Evolutionary conservation across 1,140 invertebrate genomes (phyloP), one percentile per base, ranked within the genome.

Genomic region (Danaus melanippus): DNA sequence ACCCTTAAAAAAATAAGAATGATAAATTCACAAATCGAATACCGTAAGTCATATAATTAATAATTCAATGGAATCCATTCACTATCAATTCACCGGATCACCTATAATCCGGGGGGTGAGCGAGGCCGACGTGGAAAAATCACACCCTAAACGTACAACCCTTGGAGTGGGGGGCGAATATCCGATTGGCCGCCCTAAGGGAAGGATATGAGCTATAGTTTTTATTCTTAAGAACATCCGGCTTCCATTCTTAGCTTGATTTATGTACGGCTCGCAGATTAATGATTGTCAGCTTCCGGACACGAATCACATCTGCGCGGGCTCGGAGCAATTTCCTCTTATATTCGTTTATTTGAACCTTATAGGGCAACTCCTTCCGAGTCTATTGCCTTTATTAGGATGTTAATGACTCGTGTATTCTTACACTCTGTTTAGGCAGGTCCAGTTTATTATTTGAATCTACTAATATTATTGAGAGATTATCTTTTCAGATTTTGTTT

Each of bases 201-300:
- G 83, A 86, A 84, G 83, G 83, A 86, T 84, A 83, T 84, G 80
- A 84, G 81, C 83, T 86, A 86, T 86, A 86, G 78, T 81, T 81
- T 81, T 79, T 81, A 76, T 81, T 81, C 78, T 81, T 77, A 83
- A 86, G 83, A 84, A 84, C 80, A 84, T 84, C 83, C 83, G 75
- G 44, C 69, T 74, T 66, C 69, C 75, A 84, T 84, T 86, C 79
- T 84, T 69, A 75, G 72, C 75, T 76, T 86, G 83, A 86, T 86
- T 83, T 86, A 86, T 78, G 71, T 66, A 10, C 64, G 66, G 62
- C 59, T 66, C 57, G 50, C 59, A 67, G 71, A 74, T 71, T 62
- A 60, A 70, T 69, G 71, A 66, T 64, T 69, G 64, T 64, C 53
- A 68, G 64, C 48, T 62, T 58, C 77, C 79, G 78, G 80, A 74